Evolutionary conservation across 2,797 vertebrate species (phyloP).

Genomic region (Luscinia luscinia): DNA sequence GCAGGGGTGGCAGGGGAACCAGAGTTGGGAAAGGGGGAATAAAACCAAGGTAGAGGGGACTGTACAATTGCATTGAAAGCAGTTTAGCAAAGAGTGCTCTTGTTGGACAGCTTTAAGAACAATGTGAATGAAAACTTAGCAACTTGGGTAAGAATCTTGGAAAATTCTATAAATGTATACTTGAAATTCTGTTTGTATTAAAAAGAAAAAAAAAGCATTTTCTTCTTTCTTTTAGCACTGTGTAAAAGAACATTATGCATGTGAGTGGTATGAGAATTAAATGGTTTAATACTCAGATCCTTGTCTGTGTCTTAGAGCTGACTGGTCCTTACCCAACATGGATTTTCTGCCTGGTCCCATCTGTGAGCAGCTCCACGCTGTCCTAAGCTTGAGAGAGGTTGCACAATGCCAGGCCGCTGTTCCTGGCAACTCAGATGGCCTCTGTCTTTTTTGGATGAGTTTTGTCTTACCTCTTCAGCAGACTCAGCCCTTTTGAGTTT

Average conservation of each 20-base stretch:
- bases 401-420: neutral
- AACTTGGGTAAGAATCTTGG: conserved; percentile 79
- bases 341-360: neutral
- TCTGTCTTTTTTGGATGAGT: neutral
- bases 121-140: conserved; percentile 84
- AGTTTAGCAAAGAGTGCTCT: conserved; percentile 75
- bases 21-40: conserved; percentile 17
- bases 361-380: neutral
- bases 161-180: conserved; percentile 84
- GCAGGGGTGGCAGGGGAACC: neutral
- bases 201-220: conserved; percentile 68
- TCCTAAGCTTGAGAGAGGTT: neutral
- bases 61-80: conserved; percentile 76
- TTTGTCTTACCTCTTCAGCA: neutral
- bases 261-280: conserved; percentile 86
- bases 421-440: neutral
- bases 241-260: conserved; percentile 86
- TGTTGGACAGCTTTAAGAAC: conserved; percentile 83
- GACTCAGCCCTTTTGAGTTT: neutral
- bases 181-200: conserved; percentile 83
- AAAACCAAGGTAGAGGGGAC: conserved; percentile 61
- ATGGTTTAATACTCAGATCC: conserved; percentile 79
- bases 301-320: conserved; percentile 9
- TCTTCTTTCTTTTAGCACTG: conserved; percentile 84
- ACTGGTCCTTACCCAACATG: rapidly evolving